Conservation (phyloP, 2,113 vertebrate genomes). For the Oryzias celebensis region DNA sequence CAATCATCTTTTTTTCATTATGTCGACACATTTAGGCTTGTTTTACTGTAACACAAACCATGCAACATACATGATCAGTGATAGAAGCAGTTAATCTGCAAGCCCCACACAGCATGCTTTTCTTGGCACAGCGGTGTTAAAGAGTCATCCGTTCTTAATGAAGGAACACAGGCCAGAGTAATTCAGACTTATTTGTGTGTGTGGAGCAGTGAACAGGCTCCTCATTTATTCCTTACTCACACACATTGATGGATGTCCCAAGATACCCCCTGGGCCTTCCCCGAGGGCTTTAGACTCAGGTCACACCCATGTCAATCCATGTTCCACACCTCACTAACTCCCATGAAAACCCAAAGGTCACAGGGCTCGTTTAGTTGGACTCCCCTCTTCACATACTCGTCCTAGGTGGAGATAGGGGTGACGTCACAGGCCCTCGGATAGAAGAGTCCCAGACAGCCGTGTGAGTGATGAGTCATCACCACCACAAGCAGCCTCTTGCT, state of each 20-base stretch:
- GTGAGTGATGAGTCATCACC: constrained; percentile 60
- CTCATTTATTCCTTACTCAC: constrained; percentile 44
- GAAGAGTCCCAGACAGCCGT: constrained; percentile 61
- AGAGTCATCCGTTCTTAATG: constrained; percentile 63
- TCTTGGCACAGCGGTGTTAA: constrained; percentile 44
- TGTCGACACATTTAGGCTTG: constrained; percentile 13
- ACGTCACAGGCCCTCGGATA: constrained; percentile 68
- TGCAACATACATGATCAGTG: constrained; percentile 30
- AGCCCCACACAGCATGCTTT: constrained; percentile 47
- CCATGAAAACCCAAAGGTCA: constrained; percentile 28
- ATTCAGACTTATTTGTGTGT: constrained; percentile 48
- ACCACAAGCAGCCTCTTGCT: constrained; percentile 46
- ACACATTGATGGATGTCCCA: constrained; percentile 37
- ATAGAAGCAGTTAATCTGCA: constrained; percentile 48
- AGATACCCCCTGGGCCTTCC: constrained; percentile 36
- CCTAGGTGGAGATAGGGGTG: constrained; percentile 65
- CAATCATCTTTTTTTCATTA: neutral
- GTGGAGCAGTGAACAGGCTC: constrained; percentile 27
- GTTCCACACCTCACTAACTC: constrained; percentile 35
- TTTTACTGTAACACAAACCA: constrained; percentile 43
- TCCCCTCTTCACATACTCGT: constrained; percentile 44
- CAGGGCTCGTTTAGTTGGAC: constrained; percentile 37
- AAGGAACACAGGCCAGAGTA: constrained; percentile 53
- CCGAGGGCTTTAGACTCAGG: constrained; percentile 22
- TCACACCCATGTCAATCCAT: constrained; percentile 39